Percentiles rank a stretch among this genome's conserved stretches.
phyloP scores from a whole-genome alignment of 1,140 invertebrate genomes.

The Pogonomyrmex californicus region DNA sequence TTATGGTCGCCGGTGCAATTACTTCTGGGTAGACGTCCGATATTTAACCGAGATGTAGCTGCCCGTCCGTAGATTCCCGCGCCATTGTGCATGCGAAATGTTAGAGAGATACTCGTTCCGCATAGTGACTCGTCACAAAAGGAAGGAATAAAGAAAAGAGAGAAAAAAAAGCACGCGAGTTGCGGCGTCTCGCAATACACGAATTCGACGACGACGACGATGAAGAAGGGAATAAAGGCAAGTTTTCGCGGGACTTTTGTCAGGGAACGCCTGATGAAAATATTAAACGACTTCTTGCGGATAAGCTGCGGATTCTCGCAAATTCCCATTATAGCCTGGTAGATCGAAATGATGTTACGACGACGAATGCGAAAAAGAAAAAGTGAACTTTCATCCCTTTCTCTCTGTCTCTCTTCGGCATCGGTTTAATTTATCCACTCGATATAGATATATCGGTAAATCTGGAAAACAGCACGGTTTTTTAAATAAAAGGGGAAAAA shows the following conservation, averaged over 20 bases:
- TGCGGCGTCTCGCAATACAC: conserved; percentile 1
- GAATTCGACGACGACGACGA: conserved; percentile 14
- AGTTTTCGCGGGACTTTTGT: conserved; percentile 43
- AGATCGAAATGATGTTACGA: conserved; percentile 12
- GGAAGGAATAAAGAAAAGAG: conserved; percentile 16
- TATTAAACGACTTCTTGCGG: conserved; percentile 25
- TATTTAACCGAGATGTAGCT: conserved; percentile 40
- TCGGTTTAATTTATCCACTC: conserved; percentile 15
- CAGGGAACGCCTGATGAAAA: conserved; percentile 44
- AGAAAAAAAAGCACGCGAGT: conserved; percentile 1
- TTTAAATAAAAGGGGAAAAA: not conserved
- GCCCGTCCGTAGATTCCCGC: conserved; percentile 27
- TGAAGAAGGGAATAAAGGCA: conserved; percentile 16
- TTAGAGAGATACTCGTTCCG: conserved; percentile 37
- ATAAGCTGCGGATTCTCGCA: conserved; percentile 5
- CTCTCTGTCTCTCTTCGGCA: too few species aligned
- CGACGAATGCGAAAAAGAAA: conserved; percentile 5
- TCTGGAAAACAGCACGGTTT: not conserved
- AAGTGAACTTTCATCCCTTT: not conserved
- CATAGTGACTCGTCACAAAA: conserved; percentile 46
- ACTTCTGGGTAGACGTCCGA: conserved; percentile 42
- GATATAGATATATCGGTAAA: not conserved
- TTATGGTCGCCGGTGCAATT: conserved; percentile 42
- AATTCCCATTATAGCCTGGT: not conserved
- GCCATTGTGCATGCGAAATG: conserved; percentile 52